Percentiles rank a stretch among this genome's conserved stretches.
These are phyloP conservation scores for Spialia ferax DNA, from an alignment of 2,888 invertebrate genomes.

Conservation along the genomic window DNA sequence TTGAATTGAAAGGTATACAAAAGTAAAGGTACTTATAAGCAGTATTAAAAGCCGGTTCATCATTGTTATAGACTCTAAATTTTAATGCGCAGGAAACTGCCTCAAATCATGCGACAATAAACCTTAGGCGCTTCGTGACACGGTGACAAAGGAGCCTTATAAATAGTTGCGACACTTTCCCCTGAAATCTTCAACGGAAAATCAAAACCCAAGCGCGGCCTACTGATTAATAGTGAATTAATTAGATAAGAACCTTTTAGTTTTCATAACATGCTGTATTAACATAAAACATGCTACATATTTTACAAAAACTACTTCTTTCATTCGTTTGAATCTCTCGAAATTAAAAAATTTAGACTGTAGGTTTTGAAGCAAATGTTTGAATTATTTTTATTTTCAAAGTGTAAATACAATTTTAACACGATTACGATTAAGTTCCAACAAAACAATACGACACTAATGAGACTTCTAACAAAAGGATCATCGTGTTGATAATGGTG, in stretches of 20 bases:
- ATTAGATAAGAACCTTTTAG: not conserved
- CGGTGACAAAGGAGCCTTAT: slow-evolving; percentile 66
- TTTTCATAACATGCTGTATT: not conserved
- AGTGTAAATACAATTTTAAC: no score
- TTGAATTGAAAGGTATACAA: not conserved
- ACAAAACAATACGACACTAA: no score
- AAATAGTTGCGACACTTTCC: slow-evolving; percentile 44
- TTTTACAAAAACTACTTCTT: no score
- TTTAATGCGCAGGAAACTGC: slow-evolving; percentile 77
- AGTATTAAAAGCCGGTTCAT: slow-evolving; percentile 78
- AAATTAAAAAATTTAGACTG: no score
- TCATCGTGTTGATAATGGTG: no score
- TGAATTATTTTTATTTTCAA: no score
- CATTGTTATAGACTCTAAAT: slow-evolving; percentile 83
- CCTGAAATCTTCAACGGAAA: slow-evolving; percentile 9
- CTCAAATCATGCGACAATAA: slow-evolving; percentile 76
- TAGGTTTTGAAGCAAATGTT: no score
- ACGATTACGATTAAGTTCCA: no score
- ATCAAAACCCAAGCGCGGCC: not conserved
- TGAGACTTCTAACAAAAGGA: no score
- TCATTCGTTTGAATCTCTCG: no score
- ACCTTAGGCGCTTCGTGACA: slow-evolving; percentile 71
- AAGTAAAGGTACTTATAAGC: slow-evolving; percentile 49
- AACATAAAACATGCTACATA: no score
- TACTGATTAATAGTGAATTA: not conserved